These are phyloP conservation scores for Stichodactyla helianthus DNA, from an alignment of 64 coral and sea anemone genomes.

Conservation along the genomic window DNA sequence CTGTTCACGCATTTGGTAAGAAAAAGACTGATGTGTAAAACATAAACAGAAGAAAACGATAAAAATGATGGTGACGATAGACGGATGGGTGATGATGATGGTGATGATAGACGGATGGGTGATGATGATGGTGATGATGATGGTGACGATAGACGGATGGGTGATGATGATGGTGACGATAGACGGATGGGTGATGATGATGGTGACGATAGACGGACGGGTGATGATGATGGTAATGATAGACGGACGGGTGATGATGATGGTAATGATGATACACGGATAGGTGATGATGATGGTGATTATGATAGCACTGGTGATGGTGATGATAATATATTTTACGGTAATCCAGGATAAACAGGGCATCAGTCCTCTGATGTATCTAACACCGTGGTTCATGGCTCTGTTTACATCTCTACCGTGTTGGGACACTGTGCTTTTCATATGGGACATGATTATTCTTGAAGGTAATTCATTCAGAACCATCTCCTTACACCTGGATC, in stretches of 20 bases:
- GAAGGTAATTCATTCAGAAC: constrained; percentile 52
- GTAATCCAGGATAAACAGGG: constrained; percentile 56
- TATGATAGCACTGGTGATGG: background rate
- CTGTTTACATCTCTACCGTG: constrained; percentile 84
- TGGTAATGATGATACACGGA: background rate
- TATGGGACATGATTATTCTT: constrained; percentile 85
- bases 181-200: too few species aligned
- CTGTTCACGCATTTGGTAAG: constrained; percentile 85
- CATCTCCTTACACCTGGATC: background rate
- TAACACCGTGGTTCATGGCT: constrained; percentile 96
- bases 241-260: background rate
- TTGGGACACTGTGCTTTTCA: constrained; percentile 86
- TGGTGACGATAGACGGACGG: too few species aligned
- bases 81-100: too few species aligned
- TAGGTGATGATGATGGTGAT: background rate
- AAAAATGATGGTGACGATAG: too few species aligned
- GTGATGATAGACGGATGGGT: too few species aligned
- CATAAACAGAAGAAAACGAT: too few species aligned
- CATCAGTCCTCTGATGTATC: constrained; percentile 72
- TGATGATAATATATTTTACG: background rate
- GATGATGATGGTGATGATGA: too few species aligned
- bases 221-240: too few species aligned
- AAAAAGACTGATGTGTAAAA: background rate
- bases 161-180: too few species aligned
- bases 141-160: too few species aligned